These are phyloP conservation scores for Anoplopoma fimbria DNA, from an alignment of 2,113 vertebrate genomes.

Conservation along the genomic window DNA sequence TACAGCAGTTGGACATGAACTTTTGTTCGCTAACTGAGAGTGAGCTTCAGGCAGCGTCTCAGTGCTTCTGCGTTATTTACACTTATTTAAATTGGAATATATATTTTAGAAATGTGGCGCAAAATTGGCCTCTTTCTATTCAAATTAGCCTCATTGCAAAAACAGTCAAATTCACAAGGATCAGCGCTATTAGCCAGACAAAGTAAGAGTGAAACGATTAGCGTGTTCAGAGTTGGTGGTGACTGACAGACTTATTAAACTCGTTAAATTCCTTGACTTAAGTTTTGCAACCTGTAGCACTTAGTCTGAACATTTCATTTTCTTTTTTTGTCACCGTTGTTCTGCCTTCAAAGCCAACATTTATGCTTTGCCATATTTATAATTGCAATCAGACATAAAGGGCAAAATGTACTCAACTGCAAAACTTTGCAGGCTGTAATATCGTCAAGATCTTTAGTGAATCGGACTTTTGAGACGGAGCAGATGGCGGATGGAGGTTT, in stretches of 20 bases:
- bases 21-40: not conserved
- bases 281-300: too few relatives aligned
- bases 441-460: not conserved
- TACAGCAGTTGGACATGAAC: not conserved
- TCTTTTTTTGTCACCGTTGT: not conserved
- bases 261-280: too few relatives aligned
- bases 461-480: too few relatives aligned
- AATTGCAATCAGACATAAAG: not conserved
- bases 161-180: not conserved
- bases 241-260: too few relatives aligned
- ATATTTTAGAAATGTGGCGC: not conserved
- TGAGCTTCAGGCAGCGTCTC: not conserved
- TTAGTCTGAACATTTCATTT: not conserved
- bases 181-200: not conserved
- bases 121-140: not conserved
- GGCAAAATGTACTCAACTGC: not conserved
- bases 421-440: not conserved
- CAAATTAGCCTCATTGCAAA: not conserved
- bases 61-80: not conserved
- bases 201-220: not conserved
- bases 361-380: not conserved
- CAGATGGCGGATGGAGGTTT: too few relatives aligned
- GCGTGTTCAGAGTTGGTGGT: not conserved
- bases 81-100: not conserved
- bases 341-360: not conserved